These are phyloP conservation scores for Aurelia sp. DNA, from an alignment of 30 jellyfish, hydroid and myxozoan species.

Conservation along the genomic window DNA sequence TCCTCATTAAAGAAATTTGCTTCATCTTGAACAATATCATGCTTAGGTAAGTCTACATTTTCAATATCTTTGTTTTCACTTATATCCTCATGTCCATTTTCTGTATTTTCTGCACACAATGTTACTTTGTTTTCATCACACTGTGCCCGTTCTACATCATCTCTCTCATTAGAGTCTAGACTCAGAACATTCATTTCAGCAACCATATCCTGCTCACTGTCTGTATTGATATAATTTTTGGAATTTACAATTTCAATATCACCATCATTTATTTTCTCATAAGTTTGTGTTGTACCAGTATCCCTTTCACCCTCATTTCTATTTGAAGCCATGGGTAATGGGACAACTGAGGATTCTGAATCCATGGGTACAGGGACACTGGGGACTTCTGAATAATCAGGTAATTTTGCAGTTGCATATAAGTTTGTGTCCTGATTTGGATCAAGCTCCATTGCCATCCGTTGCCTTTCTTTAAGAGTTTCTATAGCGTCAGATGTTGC, in stretches of 20 bases:
- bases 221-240: neutral
- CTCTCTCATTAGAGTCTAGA: neutral
- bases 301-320: neutral
- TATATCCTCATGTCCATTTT: neutral
- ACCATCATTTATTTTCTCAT: neutral
- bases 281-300: neutral
- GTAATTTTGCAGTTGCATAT: neutral
- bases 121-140: neutral
- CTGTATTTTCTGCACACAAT: neutral
- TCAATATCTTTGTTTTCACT: too few relatives aligned
- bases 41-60: too few relatives aligned
- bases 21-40: too few relatives aligned
- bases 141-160: too few relatives aligned
- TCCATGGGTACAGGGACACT: neutral
- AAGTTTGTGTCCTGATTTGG: neutral
- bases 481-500: constrained; percentile 59
- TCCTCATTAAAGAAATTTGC: too few relatives aligned
- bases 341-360: too few relatives aligned
- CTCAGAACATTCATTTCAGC: too few relatives aligned
- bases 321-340: neutral
- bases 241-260: neutral
- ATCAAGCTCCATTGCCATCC: constrained; percentile 51
- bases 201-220: too few relatives aligned
- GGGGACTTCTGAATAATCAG: neutral
- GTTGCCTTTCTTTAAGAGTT: constrained; percentile 38